A percentile compares a stretch with the other conserved stretches of the same genome.
These are phyloP conservation scores for Epizoanthus stellaris DNA, from an alignment of 92 coral and sea anemone species.

Conservation along the genomic window DNA sequence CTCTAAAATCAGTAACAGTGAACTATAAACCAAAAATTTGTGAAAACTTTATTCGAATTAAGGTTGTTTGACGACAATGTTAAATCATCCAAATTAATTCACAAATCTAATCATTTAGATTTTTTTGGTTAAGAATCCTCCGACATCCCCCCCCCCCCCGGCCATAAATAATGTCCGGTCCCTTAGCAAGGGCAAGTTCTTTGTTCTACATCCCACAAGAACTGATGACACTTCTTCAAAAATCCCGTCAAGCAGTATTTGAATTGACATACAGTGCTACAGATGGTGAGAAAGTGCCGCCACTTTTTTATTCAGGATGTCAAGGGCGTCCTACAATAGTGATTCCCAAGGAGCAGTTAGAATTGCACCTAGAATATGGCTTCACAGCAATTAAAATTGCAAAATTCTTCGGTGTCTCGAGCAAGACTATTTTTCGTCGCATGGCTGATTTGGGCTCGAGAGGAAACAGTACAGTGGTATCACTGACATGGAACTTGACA, in stretches of 20 bases:
- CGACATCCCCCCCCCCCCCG: not conserved
- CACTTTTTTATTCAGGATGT: conserved; percentile 49
- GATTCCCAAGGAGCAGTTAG: too few relatives aligned
- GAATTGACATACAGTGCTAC: conserved; percentile 14
- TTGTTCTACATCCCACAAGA: conserved; percentile 42
- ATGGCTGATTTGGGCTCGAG: conserved; percentile 36
- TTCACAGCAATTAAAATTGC: conserved; percentile 61
- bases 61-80: too few relatives aligned
- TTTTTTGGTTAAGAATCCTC: conserved; percentile 2
- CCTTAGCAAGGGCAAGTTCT: not conserved
- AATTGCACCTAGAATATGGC: too few relatives aligned
- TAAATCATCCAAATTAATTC: too few relatives aligned
- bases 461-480: conserved; percentile 20
- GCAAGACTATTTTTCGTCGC: conserved; percentile 47
- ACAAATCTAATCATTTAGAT: too few relatives aligned
- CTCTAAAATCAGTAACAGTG: too few relatives aligned
- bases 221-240: conserved; percentile 39
- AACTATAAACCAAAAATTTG: too few relatives aligned
- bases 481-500: conserved; percentile 6
- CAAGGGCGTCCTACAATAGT: too few relatives aligned
- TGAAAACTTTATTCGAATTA: too few relatives aligned
- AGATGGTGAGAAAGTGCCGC: conserved; percentile 25
- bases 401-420: conserved; percentile 47
- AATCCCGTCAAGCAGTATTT: conserved; percentile 42
- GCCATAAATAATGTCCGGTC: too few relatives aligned